phyloP scores from a whole-genome alignment of 2,888 invertebrate genomes.

The Aromia moschata region DNA sequence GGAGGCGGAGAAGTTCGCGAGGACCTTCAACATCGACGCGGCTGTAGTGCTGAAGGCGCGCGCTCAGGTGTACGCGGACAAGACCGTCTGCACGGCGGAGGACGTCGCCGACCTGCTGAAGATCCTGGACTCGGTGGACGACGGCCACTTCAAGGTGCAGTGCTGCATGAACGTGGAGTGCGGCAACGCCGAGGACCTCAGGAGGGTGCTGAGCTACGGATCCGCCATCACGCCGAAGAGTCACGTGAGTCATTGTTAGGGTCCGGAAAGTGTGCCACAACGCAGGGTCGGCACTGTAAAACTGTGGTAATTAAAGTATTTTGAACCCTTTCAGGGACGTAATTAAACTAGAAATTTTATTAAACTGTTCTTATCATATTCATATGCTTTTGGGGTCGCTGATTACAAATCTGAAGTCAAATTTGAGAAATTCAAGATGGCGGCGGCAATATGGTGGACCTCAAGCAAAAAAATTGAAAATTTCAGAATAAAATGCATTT shows the following conservation, averaged over 20 bases:
- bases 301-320: no score
- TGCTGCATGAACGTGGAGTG: conserved; percentile 55
- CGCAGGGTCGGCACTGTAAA: no score
- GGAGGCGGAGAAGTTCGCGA: conserved; percentile 64
- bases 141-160: conserved; percentile 61
- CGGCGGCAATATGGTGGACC: no score
- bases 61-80: conserved; percentile 58
- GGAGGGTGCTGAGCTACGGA: conserved; percentile 35
- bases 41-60: conserved; percentile 61
- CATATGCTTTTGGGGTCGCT: no score
- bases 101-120: conserved; percentile 59
- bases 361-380: no score
- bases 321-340: no score
- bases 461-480: no score
- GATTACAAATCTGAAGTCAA: no score
- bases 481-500: no score
- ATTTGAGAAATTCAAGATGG: no score
- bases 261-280: no score
- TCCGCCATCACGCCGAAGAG: conserved; percentile 26
- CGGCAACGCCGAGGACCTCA: conserved; percentile 29
- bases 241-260: conserved; percentile 27
- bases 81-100: conserved; percentile 46
- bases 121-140: conserved; percentile 61
- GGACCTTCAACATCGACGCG: conserved; percentile 58
- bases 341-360: no score